Evolutionary conservation across 2,888 invertebrate species (phyloP), one percentile per base, ranked within the genome.

Genomic region (Lomographa bimaculata): DNA sequence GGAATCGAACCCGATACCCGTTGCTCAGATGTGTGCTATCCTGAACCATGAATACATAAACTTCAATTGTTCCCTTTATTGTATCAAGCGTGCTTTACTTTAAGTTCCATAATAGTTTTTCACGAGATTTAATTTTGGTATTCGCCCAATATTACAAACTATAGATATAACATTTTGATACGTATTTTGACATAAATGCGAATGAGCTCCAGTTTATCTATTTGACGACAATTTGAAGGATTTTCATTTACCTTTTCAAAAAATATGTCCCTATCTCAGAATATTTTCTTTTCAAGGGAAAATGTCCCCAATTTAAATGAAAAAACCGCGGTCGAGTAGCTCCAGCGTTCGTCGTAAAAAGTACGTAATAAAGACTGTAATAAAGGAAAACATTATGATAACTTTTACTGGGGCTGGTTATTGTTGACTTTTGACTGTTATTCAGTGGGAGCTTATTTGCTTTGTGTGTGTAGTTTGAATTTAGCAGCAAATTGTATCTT

Each of bases 351-450:
- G 39, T 59, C 54, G 51, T 62, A 64, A 57, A 64, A 62, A 58
- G 40, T 46, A 33, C 25, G 56, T 49, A 59, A 60, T 63, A 62
- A 70, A 67, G 53, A 54, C 46, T 30, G 53, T 55, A 60, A 62
- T 67, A 68, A 69, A 62, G 59, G 55, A 63, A 64, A 70, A 67
- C 62, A 62, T 64, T 55, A 61, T 59, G 58, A 65, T 69, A 65
- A 64, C 59, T 60, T 66, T 57, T 45, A 60, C 57, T 46, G 61
- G 32, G n/a, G 46, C 35, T 33, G 46, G 49, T 46, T 57, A 47
- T 49, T 45, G 50, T 50, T 12, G 53, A 53, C 50, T 61, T 62
- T 61, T 58, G 9, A 18, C 21, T 18, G 18, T 34, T 21, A 9
- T 23, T 34, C 19, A 14, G 28, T 28, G 27, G 21, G 5, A 2